Conservation (phyloP, 1,140 invertebrate species). For the Halesus radiatus region DNA sequence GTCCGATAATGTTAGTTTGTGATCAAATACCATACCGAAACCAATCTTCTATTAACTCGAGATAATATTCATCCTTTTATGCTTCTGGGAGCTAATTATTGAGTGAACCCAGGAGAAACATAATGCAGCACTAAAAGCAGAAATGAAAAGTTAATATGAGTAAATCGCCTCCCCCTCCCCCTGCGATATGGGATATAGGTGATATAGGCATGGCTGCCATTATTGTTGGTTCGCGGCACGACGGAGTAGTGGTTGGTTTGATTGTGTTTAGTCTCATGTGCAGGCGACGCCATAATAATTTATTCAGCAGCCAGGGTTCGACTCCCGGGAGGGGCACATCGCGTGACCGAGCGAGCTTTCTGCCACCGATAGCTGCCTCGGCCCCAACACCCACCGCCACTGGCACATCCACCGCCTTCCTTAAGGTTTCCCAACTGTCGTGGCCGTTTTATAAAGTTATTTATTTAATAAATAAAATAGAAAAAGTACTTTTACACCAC, state of each 20-base stretch:
- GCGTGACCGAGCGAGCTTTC: slow-evolving; percentile 25
- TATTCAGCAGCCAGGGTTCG: slow-evolving; percentile 21
- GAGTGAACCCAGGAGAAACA: no score
- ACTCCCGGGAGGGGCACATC: slow-evolving; percentile 3
- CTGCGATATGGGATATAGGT: background rate
- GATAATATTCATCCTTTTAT: no score
- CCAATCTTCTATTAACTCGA: no score
- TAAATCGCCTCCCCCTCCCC: background rate
- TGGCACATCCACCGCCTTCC: background rate
- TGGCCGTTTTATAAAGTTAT: no score
- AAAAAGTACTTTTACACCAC: no score
- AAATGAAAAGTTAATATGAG: no score
- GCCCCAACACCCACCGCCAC: background rate
- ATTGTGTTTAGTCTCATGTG: slow-evolving; percentile 4
- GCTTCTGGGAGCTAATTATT: no score
- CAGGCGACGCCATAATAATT: slow-evolving; percentile 16
- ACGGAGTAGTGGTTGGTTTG: background rate
- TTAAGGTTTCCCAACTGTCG: background rate
- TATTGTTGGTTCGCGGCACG: background rate
- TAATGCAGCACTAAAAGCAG: no score
- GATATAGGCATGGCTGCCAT: background rate
- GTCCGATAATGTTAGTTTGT: no score
- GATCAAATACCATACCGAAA: no score
- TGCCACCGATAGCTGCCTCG: background rate
- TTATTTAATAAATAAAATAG: no score